phyloP scores from a whole-genome alignment of 1,140 invertebrate genomes.

The Mamestra configurata region DNA sequence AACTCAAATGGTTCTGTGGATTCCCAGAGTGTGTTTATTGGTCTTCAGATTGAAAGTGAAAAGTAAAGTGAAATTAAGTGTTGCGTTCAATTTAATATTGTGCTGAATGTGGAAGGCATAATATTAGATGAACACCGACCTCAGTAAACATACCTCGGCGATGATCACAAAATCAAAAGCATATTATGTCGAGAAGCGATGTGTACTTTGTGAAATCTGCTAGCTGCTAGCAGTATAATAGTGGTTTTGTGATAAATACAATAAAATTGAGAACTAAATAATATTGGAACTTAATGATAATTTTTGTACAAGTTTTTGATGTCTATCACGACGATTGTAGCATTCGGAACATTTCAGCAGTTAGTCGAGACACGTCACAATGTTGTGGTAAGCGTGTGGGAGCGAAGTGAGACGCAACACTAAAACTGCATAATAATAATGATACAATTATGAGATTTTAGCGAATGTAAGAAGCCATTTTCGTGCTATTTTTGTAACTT shows the following conservation, averaged over 20 bases:
- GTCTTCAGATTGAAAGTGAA: not conserved
- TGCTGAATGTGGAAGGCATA: not conserved
- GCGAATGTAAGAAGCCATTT: constrained; percentile 80
- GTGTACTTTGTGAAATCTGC: constrained; percentile 81
- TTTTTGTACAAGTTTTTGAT: constrained; percentile 81
- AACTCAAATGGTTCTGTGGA: constrained; percentile 59
- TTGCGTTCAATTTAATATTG: not conserved
- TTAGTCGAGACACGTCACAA: constrained; percentile 47
- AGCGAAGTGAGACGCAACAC: constrained; percentile 70
- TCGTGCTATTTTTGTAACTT: constrained; percentile 85
- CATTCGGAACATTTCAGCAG: constrained; percentile 53
- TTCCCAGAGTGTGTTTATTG: constrained; percentile 55
- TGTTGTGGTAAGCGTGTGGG: constrained; percentile 37
- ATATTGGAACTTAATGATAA: constrained; percentile 75
- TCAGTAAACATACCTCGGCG: constrained; percentile 59
- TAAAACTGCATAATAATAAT: constrained; percentile 72
- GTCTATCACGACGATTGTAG: constrained; percentile 49
- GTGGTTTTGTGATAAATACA: constrained; percentile 85
- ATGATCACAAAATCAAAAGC: constrained; percentile 69
- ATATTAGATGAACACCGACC: not conserved
- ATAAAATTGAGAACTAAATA: constrained; percentile 82
- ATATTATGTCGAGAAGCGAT: constrained; percentile 69
- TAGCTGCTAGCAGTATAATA: constrained; percentile 86
- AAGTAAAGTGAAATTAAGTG: not conserved
- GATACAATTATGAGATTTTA: constrained; percentile 79